A percentile compares a stretch with the other conserved stretches of the same genome.
Evolutionary conservation across 2,797 vertebrate species (phyloP).

Genomic region (Heliangelus exortis): DNA sequence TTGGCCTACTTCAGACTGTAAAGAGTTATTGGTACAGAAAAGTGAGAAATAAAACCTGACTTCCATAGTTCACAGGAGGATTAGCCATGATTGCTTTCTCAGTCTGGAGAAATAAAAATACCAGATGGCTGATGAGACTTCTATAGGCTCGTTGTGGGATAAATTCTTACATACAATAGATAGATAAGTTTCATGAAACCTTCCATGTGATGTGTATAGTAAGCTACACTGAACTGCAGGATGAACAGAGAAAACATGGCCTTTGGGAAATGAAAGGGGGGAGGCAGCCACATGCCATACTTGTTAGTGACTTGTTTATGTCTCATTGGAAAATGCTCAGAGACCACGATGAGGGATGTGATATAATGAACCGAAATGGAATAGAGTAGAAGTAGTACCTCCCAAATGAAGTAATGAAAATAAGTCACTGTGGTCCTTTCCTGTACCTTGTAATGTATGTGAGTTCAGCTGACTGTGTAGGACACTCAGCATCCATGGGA

Average conservation of each 20-base stretch:
- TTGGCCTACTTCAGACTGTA: slow-evolving; percentile 48
- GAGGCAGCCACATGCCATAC: slow-evolving; percentile 46
- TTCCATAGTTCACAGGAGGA: slow-evolving; percentile 70
- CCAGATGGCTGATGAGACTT: slow-evolving; percentile 73
- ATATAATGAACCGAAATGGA: not conserved
- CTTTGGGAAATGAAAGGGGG: slow-evolving; percentile 47
- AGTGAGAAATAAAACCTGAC: slow-evolving; percentile 66
- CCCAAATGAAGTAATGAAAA: slow-evolving; percentile 45
- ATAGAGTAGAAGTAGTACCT: slow-evolving; percentile 16
- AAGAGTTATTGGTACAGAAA: slow-evolving; percentile 65
- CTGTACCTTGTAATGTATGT: not conserved
- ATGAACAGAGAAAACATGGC: slow-evolving; percentile 10
- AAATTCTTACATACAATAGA: slow-evolving; percentile 35
- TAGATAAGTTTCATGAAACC: slow-evolving; percentile 54
- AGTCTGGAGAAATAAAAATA: slow-evolving; percentile 74
- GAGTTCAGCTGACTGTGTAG: not conserved
- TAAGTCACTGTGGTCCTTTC: not conserved
- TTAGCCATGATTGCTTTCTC: slow-evolving; percentile 72
- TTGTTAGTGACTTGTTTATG: slow-evolving; percentile 50
- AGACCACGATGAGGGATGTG: not conserved
- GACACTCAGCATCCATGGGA: not conserved
- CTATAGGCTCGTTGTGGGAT: slow-evolving; percentile 49
- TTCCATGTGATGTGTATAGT: slow-evolving; percentile 13
- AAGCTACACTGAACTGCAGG: not conserved
- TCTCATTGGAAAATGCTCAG: slow-evolving; percentile 60